Conservation (phyloP, 2,888 invertebrate genomes). For the Apoda limacodes region DNA sequence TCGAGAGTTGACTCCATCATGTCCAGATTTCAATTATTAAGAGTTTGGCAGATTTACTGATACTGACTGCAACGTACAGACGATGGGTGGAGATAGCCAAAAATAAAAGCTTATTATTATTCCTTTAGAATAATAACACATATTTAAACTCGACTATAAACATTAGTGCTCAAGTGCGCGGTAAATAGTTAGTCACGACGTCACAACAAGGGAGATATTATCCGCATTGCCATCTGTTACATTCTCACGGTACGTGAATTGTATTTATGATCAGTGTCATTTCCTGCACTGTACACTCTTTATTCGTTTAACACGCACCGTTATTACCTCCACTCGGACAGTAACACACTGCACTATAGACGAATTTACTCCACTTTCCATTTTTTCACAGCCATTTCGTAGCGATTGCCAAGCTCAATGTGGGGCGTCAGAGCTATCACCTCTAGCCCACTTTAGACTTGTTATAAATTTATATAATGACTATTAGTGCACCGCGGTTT, state of each 20-base stretch:
- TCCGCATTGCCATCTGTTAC: constrained; percentile 32
- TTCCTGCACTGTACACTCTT: constrained; percentile 34
- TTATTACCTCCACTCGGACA: constrained; percentile 36
- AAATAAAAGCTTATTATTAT: too few relatives aligned
- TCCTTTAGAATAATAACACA: too few relatives aligned
- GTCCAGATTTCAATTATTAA: too few relatives aligned
- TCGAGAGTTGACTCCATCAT: too few relatives aligned
- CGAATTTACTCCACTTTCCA: constrained; percentile 66
- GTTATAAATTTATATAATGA: constrained; percentile 42
- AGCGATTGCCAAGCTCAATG: constrained; percentile 50
- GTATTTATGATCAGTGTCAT: constrained; percentile 31
- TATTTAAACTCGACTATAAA: constrained; percentile 32
- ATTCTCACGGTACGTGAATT: constrained; percentile 42
- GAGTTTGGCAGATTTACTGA: too few relatives aligned
- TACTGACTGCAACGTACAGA: too few relatives aligned
- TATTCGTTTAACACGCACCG: constrained; percentile 39
- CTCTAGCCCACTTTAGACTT: constrained; percentile 45
- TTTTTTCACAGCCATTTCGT: constrained; percentile 59
- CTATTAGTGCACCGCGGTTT: too few relatives aligned
- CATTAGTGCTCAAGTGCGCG: constrained; percentile 34
- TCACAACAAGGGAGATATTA: constrained; percentile 40
- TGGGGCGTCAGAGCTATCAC: constrained; percentile 39
- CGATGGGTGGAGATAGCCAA: too few relatives aligned
- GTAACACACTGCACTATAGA: constrained; percentile 55
- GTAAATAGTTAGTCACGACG: constrained; percentile 48